Evolutionary conservation across 2,888 invertebrate species (phyloP).

Genomic region (Patella ulyssiponensis): DNA sequence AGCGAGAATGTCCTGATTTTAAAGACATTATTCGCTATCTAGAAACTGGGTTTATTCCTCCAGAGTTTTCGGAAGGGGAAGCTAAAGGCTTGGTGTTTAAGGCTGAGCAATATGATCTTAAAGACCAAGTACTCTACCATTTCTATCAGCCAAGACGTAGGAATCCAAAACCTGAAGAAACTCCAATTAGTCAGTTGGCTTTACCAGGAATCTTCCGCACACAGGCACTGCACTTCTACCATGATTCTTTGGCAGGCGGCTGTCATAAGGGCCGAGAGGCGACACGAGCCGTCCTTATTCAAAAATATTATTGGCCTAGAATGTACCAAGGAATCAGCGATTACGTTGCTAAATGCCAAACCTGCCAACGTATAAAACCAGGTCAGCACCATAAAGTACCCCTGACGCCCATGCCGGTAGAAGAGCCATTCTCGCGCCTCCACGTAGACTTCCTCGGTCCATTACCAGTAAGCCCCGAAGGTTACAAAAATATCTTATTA

Average conservation of each 20-base stretch:
- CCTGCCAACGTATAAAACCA: conserved; percentile 26
- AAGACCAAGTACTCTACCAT: background rate
- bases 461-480: conserved; percentile 17
- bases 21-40: background rate
- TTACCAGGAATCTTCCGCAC: background rate
- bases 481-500: conserved; percentile 13
- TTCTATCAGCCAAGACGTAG: background rate
- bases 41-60: background rate
- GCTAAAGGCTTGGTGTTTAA: background rate
- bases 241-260: background rate
- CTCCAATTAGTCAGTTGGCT: background rate
- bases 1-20: background rate
- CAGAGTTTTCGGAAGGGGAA: background rate
- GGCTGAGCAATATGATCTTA: background rate
- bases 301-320: conserved; percentile 29
- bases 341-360: conserved; percentile 20
- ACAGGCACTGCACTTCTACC: background rate
- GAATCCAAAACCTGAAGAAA: background rate
- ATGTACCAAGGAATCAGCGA: conserved; percentile 27
- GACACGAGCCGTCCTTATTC: conserved; percentile 16
- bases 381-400: conserved; percentile 24
- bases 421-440: conserved; percentile 18
- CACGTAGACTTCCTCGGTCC: conserved; percentile 35
- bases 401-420: conserved; percentile 22
- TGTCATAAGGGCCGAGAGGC: conserved; percentile 23